Percentiles rank a stretch among this genome's conserved stretches.
Evolutionary conservation across 2,888 invertebrate genomes (phyloP).

Genomic region (Phaedon cochleariae): DNA sequence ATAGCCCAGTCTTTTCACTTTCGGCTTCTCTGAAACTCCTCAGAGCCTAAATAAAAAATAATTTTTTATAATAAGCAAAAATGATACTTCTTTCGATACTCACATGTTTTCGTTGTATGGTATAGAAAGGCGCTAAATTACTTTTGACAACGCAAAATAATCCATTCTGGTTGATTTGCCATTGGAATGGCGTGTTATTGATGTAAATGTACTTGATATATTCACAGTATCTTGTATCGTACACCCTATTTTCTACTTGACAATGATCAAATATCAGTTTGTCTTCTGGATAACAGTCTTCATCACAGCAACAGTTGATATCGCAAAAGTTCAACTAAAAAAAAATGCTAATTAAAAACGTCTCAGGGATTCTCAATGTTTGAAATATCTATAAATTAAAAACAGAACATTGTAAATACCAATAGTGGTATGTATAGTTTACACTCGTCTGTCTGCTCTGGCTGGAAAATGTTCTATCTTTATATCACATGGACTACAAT

Average conservation of each 20-base stretch:
- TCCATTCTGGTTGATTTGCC: constrained; percentile 60
- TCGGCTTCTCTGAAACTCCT: constrained; percentile 40
- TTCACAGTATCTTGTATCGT: constrained; percentile 64
- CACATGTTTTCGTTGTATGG: constrained; percentile 53
- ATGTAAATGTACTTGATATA: constrained; percentile 65
- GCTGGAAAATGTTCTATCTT: too few species aligned
- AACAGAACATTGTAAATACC: too few species aligned
- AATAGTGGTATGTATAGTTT: too few species aligned
- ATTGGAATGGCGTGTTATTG: constrained; percentile 64
- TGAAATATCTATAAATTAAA: too few species aligned
- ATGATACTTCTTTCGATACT: constrained; percentile 21
- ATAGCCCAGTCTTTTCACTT: constrained; percentile 36
- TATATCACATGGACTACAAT: too few species aligned
- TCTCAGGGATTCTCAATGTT: neutral
- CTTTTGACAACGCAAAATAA: constrained; percentile 70
- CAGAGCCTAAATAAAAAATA: too few species aligned
- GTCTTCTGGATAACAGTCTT: constrained; percentile 73
- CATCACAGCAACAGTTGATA: constrained; percentile 86
- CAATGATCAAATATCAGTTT: constrained; percentile 71
- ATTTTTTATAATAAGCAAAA: too few species aligned
- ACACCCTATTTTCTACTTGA: constrained; percentile 57
- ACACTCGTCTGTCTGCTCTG: too few species aligned
- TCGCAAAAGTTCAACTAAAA: constrained; percentile 74
- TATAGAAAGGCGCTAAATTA: constrained; percentile 64
- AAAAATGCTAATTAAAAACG: too few species aligned